Evolutionary conservation across 2,113 vertebrate genomes (phyloP), one percentile per base, ranked within the genome.

Genomic region (Sylvilagus bachmani): DNA sequence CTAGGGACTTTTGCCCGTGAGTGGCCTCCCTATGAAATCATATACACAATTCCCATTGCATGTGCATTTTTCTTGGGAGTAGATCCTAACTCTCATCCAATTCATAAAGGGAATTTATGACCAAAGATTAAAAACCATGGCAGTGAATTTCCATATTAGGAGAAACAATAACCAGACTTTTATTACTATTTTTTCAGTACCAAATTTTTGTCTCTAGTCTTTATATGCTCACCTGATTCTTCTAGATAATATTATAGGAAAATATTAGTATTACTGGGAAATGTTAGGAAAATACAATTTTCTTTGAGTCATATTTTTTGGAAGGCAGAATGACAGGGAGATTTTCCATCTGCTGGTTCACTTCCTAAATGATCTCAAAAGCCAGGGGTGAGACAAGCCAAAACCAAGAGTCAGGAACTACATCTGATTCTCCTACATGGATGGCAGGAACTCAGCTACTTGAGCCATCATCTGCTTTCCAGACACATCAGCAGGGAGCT

Each of bases 221-320:
- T 79, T 73, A 29, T 61, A n/a, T 96, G 21, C 25, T 53, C 67
- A 29, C 29, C 64, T 78, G 81, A 82, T 24, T 93, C 31, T 92
- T 86, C 69, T 66, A 77, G 62, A 70, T 5, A 78, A 3, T 64
- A 24, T 82, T 90, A 70, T 6, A 51, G 38, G 25, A 77, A n/a
- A 86, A 77, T 66, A 4, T 70, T 71, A 67, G 64, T 81, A 71
- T 44, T 44, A 44, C 44, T 44, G 44, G 44, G 44, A 44, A 44
- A 44, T 44, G 44, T 7, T 44, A 44, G 44, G 44, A 44, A 44
- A 44, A 44, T 82, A 17, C 31, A 93, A 27, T 10, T 77, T 78
- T 86, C 53, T 94, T 87, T 71, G 27, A 90, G 51, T 70, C 24
- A n/a, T 81, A 53, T 62, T 89, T 51, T 80, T 55, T 44, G 44